Conservation (phyloP, 37 sponge, comb jelly and placozoan genomes). For the Dysidea cf. avara region DNA sequence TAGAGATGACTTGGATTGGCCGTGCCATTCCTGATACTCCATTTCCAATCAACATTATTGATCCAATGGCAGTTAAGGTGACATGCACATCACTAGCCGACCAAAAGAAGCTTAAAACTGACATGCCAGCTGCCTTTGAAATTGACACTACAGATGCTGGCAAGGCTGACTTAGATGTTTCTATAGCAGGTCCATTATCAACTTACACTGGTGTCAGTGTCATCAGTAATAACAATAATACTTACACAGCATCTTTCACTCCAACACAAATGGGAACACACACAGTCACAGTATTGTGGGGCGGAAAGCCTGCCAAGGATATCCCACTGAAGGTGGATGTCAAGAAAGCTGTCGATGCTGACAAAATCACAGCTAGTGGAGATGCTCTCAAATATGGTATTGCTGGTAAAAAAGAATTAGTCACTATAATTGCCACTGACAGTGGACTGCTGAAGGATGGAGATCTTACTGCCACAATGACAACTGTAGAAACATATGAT, state of each 20-base stretch:
- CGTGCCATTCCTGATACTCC: constrained; percentile 38
- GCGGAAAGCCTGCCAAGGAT: constrained; percentile 21
- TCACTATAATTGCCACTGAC: constrained; percentile 31
- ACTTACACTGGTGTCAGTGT: constrained; percentile 15
- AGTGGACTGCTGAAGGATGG: constrained; percentile 35
- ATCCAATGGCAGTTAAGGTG: constrained; percentile 4
- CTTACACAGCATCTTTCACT: constrained; percentile 35
- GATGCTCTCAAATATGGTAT: constrained; percentile 18
- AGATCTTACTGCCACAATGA: constrained; percentile 8
- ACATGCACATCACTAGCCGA: constrained; percentile 10
- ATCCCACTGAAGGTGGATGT: constrained; percentile 62
- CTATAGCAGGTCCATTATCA: constrained; percentile 33
- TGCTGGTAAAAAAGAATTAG: constrained; percentile 22
- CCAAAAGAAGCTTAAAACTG: constrained; percentile 42
- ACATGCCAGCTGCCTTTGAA: constrained; percentile 51
- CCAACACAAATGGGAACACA: constrained; percentile 50
- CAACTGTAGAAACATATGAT: constrained; percentile 34
- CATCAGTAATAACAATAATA: constrained; percentile 30
- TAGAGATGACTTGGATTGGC: constrained; percentile 52
- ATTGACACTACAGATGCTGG: constrained; percentile 59
- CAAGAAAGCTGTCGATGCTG: constrained; percentile 30
- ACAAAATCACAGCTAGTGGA: constrained; percentile 18
- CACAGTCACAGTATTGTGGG: constrained; percentile 48
- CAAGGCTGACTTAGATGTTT: constrained; percentile 45
- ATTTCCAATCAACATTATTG: constrained; percentile 32